phyloP scores from a whole-genome alignment of 2,113 vertebrate genomes.

The Mesembrinibis cayennensis region DNA sequence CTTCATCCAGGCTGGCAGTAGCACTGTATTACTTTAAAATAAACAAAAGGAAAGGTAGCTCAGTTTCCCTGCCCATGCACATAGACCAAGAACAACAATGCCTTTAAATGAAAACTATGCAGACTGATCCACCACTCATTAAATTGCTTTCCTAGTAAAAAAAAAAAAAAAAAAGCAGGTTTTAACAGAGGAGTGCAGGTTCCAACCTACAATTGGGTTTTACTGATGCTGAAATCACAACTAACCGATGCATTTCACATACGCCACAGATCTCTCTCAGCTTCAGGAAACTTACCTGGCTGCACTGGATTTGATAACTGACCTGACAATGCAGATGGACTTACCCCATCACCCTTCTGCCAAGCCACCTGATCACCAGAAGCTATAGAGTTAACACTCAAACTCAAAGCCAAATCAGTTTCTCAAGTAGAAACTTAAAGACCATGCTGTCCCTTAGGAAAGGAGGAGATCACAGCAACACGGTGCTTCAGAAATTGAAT shows the following conservation, averaged over 20 bases:
- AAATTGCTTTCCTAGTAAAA: not conserved
- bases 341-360: not conserved
- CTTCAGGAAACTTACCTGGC: not conserved
- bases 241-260: not conserved
- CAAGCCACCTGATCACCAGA: not conserved
- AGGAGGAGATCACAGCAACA: not conserved
- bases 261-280: not conserved
- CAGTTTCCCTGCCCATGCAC: not conserved
- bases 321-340: not conserved
- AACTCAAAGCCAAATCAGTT: not conserved
- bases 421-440: not conserved
- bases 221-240: not conserved
- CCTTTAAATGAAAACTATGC: not conserved
- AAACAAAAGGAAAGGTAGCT: not conserved
- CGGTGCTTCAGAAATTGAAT: not conserved
- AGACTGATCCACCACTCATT: not conserved
- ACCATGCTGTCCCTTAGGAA: not conserved
- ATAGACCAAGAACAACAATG: not conserved
- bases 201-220: not conserved
- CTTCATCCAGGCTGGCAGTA: not conserved
- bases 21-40: not conserved
- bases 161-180: no score
- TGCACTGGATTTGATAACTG: not conserved
- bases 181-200: not conserved
- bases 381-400: not conserved